Evolutionary conservation across 2,888 invertebrate species (phyloP).

Genomic region (Glaucopsyche alexis): DNA sequence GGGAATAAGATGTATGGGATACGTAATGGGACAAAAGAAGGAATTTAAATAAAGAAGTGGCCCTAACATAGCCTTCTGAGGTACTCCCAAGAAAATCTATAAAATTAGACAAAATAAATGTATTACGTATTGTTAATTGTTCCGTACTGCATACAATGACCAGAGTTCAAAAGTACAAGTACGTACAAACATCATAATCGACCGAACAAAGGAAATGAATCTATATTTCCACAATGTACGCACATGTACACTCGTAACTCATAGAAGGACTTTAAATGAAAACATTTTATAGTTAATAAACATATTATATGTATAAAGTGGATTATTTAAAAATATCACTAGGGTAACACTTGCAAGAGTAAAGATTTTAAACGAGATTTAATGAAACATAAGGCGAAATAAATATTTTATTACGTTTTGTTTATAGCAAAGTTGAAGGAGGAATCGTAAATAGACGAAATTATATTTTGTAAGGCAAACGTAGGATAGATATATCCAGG

Average conservation of each 20-base stretch:
- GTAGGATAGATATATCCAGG: too few species aligned
- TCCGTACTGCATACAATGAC: conserved; percentile 3
- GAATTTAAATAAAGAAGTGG: neutral
- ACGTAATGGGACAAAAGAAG: too few species aligned
- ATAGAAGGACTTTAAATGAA: neutral
- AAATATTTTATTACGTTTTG: neutral
- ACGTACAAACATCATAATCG: conserved; percentile 4
- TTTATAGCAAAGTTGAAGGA: neutral
- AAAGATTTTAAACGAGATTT: neutral
- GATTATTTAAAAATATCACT: neutral
- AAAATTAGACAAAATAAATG: neutral
- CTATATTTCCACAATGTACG: neutral
- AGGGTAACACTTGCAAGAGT: neutral
- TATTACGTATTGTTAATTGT: neutral
- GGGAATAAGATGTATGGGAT: too few species aligned
- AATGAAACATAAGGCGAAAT: neutral
- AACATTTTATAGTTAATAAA: neutral
- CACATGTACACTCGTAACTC: neutral
- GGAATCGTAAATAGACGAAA: too few species aligned
- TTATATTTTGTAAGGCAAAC: too few species aligned
- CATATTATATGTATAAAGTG: neutral
- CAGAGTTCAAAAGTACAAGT: conserved; percentile 12
- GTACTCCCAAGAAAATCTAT: neutral
- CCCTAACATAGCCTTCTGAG: neutral
- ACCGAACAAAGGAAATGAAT: conserved; percentile 4